Evolutionary conservation across 2,888 invertebrate species (phyloP), one percentile per base, ranked within the genome.

Genomic region (Lissonota sp.): DNA sequence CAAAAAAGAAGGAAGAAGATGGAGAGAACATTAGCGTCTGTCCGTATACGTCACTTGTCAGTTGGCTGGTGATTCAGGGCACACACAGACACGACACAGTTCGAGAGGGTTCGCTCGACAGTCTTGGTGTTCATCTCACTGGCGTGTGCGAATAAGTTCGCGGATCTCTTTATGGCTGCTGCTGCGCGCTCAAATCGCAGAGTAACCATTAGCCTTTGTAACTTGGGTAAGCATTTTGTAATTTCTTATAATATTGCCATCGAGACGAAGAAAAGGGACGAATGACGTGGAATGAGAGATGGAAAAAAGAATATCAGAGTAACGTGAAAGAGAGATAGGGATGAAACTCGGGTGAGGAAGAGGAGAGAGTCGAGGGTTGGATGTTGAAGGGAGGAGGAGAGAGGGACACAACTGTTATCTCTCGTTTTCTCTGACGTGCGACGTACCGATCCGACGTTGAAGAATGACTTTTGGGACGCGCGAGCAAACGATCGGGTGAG

Each of bases 141-240:
- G 46, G 12, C n/a, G 40, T 55, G 57, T 55, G 67, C 75, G 78
- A 74, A 70, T 57, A 58, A 71, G 67, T 51, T 57, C 42, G 69
- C 76, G 67, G 78, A 82, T 71, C 84, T 85, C 87, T 87, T 84
- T 89, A 85, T 87, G 84, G 86, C 79, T 74, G 78, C 79, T 82
- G 84, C 62, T 79, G 75, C 42, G 57, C 63, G 71, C 74, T 75
- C 76, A 77, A 86, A 84, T 83, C 85, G 84, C 74, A 66, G 66
- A 74, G 75, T 85, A 80, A 75, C 87, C 88, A 88, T 89, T 89
- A 88, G 86, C 86, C 85, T 86, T 84, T 76, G 81, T 82, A 86
- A 83, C 81, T 83, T 80, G 85, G 86, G 85, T 87, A 88, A 88
- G 87, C 87, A 90, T 89, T 88, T 89, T 88, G 88, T 89, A 89